Base-by-base conservation (phyloP, 2,113 vertebrate species). In the Tinamus guttatus region DNA sequence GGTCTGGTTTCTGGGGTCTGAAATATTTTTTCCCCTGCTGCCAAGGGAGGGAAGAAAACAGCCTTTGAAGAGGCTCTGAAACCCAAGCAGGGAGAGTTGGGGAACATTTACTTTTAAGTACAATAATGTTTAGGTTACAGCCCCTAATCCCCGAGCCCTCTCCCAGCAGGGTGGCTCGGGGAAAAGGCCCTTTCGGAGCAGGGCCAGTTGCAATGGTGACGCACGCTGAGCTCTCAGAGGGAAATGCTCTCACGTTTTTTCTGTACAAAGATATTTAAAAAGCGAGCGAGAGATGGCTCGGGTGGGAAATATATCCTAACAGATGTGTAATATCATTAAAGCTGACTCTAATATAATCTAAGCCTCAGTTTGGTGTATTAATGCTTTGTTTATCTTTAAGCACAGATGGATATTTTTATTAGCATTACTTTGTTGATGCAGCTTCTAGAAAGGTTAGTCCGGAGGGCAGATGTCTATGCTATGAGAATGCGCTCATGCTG, bases 401-500 rank as follows among this genome's bases (percentile, higher is more conserved):
- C 97, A 97, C 97, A 98, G 98, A 98, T 98, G 98, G 98, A 97
- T 98, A 98, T 98, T 98, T 98, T 98, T 98, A 98, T 98, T 98
- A 98, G 97, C 97, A 97, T 98, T 96, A 96, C 97, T 98, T 95
- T 97, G 97, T 97, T 97, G 98, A 97, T 97, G 96, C 97, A 96
- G 97, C 91, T 97, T 97, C 94, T 94, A 95, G 93, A 97, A 98
- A 97, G 97, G 96, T 98, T 97, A 98, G 97, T 96, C 96, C 58
- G 4, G 89, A 95, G 97, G 97, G 94, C 96, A 98, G 97, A 98
- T 98, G 97, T 97, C 97, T 98, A 87, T 93, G 95, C 96, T 93
- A 87, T 89, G 87, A 97, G 93, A 94, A 78, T 74, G n/a, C 88
- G 86, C 96, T 97, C 96, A 89, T 90, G 81, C 94, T 43, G 94